A percentile compares a stretch with the other conserved stretches of the same genome.
phyloP scores from a whole-genome alignment of 2,797 vertebrate species.

The Fringilla coelebs region DNA sequence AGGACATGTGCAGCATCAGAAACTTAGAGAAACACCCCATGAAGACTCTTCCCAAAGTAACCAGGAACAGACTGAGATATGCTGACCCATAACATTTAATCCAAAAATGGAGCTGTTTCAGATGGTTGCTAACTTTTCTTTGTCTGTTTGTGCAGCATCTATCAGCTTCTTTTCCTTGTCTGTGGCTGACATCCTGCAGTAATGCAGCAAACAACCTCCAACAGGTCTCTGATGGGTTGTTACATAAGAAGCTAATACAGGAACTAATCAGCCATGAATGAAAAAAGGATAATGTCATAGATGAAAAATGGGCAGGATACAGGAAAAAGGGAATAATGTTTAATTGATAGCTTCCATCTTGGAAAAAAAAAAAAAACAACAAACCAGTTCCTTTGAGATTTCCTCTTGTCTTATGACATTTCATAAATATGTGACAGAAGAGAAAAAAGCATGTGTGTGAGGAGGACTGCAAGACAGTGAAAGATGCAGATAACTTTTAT shows the following conservation, averaged over 20 bases:
- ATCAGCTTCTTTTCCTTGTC: background rate
- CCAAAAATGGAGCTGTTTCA: background rate
- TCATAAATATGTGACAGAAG: background rate
- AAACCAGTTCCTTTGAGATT: background rate
- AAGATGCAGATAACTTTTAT: background rate
- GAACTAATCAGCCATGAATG: background rate
- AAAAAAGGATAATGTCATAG: background rate
- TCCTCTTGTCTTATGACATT: background rate
- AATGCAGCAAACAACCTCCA: background rate
- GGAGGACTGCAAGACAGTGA: background rate
- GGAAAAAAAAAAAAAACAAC: background rate
- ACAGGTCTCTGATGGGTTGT: background rate
- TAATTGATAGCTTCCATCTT: background rate
- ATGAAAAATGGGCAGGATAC: background rate
- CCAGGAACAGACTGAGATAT: background rate
- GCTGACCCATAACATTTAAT: background rate
- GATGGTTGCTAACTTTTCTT: background rate
- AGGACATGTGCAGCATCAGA: background rate
- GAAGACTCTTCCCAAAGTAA: background rate
- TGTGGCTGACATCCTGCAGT: background rate
- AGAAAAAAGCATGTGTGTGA: background rate
- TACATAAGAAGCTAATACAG: background rate
- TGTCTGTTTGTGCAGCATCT: background rate
- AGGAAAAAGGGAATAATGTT: background rate
- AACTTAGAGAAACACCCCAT: background rate